Evolutionary conservation across 2,797 vertebrate species (phyloP), one percentile per base, ranked within the genome.

Genomic region (Agapornis canus): DNA sequence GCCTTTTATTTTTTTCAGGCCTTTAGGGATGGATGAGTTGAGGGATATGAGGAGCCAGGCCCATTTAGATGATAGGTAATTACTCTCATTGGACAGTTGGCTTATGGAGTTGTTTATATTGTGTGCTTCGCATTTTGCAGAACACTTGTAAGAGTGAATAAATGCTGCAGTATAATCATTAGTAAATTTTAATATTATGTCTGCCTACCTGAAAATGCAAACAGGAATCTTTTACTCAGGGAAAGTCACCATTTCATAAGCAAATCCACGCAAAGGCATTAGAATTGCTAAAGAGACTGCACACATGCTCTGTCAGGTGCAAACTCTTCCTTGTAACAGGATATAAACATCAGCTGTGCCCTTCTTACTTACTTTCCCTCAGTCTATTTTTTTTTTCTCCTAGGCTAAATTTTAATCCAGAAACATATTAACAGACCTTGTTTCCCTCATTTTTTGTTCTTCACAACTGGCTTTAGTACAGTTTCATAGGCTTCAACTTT

Each of bases 121-220:
- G 15, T 37, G 40, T n/a, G 49, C 31, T 88, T 90, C 84, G 27
- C 40, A 26, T 91, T 91, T 82, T 56, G n/a, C 51, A 70, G 49
- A 84, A 70, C 40, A 54, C 66, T 82, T 81, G 32, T 40, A 32
- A 61, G 59, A 92, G 54, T 31, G 63, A 77, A 76, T 54, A 85
- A 83, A 92, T 40, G 76, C 29, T 85, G 49, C 45, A 83, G 88
- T 45, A 32, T 31, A 60, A 32, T 45, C 49, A 80, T 78, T 79
- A 86, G 48, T 20, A 73, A 88, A 71, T 32, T 61, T 56, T 82
- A 94, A 60, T 51, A 65, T 59, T 70, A 82, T 43, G 10, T 19
- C 86, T 84, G 48, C 40, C 95, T 64, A 94, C 59, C 94, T 79
- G 80, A 92, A 88, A 89, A 72, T 4, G 91, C 37, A 77, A 61